Evolutionary conservation across 37 sponge, comb jelly and placozoan species (phyloP), one percentile per base, ranked within the genome.

Genomic region (Lycopodina hypogea): DNA sequence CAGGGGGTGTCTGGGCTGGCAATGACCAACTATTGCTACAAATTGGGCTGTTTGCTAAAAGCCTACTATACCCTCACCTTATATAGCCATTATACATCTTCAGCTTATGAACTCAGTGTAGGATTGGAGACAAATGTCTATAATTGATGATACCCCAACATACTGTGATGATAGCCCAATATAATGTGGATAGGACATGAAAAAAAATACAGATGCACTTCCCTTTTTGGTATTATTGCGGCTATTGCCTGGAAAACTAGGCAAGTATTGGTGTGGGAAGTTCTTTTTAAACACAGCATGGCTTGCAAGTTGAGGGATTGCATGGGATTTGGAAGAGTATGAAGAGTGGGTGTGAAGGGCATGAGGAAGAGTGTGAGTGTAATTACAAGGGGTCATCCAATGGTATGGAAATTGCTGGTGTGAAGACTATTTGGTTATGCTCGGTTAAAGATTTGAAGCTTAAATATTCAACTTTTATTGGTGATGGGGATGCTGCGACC

Each of bases 321-420:
- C 21, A 28, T n/a, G 19, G 65, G 30, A 11, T 23, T 63, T 19
- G 65, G n/a, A n/a, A n/a, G n/a, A n/a, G n/a, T n/a, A n/a, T n/a
- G n/a, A n/a, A n/a, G n/a, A n/a, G n/a, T n/a, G n/a, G n/a, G n/a
- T n/a, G n/a, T n/a, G n/a, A n/a, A n/a, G 65, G 28, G 65, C 65
- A 63, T n/a, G 19, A 63, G 19, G 65, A 63, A 12, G 65, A 11
- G 11, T 63, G 65, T 63, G 28, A n/a, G 9, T 23, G 21, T 12
- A 63, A 63, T 63, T 63, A 63, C 19, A 12, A 15, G 65, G 65
- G 28, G 19, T 63, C 65, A 11, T 63, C 65, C 65, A 63, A 63
- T 15, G 65, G 23, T 12, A 63, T 63, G 65, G 65, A 63, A 63
- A n/a, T 63, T 19, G 65, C 11, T 23, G 65, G 65, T n/a, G 28